phyloP scores from a whole-genome alignment of 2,113 vertebrate genomes.

The Pygathrix nemaeus region DNA sequence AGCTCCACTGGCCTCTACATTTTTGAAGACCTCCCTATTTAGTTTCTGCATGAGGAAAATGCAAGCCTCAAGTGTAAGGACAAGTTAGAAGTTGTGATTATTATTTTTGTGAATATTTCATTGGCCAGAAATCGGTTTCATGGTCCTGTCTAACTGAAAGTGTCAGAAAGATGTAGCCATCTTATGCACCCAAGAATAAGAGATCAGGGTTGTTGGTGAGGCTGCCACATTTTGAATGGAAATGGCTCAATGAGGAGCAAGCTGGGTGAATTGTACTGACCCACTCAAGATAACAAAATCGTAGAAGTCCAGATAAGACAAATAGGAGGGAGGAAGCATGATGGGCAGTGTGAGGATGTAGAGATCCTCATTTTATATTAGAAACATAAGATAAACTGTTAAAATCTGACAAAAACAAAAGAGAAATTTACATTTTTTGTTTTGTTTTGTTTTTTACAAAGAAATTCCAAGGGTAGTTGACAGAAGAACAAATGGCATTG shows the following conservation, averaged over 20 bases:
- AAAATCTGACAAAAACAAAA: not conserved
- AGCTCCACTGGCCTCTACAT: not conserved
- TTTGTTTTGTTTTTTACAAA: too few relatives aligned
- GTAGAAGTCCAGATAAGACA: too few relatives aligned
- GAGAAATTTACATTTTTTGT: not conserved
- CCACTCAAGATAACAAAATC: not conserved
- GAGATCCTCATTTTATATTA: not conserved
- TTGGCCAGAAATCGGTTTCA: not conserved
- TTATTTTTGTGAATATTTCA: not conserved
- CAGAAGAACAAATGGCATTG: not conserved
- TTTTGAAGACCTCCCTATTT: not conserved
- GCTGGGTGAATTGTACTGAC: too few relatives aligned
- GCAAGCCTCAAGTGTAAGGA: not conserved
- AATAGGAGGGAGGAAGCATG: too few relatives aligned
- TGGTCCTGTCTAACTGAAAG: not conserved
- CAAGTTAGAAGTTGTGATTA: not conserved
- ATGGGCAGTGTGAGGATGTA: too few relatives aligned
- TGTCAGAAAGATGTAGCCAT: not conserved
- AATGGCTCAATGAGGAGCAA: too few relatives aligned
- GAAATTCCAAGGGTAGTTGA: not conserved
- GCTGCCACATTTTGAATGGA: not conserved
- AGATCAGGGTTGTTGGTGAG: not conserved
- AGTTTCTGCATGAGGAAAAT: not conserved
- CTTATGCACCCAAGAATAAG: not conserved
- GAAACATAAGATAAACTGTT: not conserved